A percentile compares a stretch with the other conserved stretches of the same genome.
Conservation (phyloP, 1,140 invertebrate genomes). For the Trichonephila clavipes region DNA sequence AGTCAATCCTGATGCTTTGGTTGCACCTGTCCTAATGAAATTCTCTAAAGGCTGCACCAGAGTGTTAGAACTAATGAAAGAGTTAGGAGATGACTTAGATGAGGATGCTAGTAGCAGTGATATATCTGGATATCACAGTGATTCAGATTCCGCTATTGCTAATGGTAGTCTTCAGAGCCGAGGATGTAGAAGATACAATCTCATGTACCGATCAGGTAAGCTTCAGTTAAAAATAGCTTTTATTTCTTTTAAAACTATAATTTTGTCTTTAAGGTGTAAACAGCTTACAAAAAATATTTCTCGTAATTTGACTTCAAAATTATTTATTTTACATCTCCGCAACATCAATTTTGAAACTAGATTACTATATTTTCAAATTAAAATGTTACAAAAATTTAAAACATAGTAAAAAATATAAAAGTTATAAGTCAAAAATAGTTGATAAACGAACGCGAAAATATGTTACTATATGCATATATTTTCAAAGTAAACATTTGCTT, state of each 20-base stretch:
- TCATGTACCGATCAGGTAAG: constrained; percentile 83
- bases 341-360: too few relatives aligned
- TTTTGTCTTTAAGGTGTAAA: neutral
- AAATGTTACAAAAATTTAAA: too few relatives aligned
- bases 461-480: too few relatives aligned
- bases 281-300: too few relatives aligned
- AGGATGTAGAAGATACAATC: constrained; percentile 81
- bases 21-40: constrained; percentile 90
- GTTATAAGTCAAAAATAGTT: too few relatives aligned
- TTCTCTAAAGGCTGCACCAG: constrained; percentile 90
- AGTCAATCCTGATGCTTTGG: constrained; percentile 82
- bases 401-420: too few relatives aligned
- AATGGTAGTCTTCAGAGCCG: constrained; percentile 77
- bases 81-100: constrained; percentile 80
- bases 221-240: neutral
- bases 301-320: too few relatives aligned
- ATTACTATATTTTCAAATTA: too few relatives aligned
- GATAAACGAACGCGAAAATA: too few relatives aligned
- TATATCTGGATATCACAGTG: constrained; percentile 89
- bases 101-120: constrained; percentile 82
- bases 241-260: neutral
- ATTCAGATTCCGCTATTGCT: constrained; percentile 84
- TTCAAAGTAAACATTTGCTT: too few relatives aligned
- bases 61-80: constrained; percentile 87
- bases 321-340: too few relatives aligned